Percentiles rank a stretch among this genome's conserved stretches.
Conservation (phyloP, 2,797 vertebrate species). For the Craterocephalus amniculus region DNA sequence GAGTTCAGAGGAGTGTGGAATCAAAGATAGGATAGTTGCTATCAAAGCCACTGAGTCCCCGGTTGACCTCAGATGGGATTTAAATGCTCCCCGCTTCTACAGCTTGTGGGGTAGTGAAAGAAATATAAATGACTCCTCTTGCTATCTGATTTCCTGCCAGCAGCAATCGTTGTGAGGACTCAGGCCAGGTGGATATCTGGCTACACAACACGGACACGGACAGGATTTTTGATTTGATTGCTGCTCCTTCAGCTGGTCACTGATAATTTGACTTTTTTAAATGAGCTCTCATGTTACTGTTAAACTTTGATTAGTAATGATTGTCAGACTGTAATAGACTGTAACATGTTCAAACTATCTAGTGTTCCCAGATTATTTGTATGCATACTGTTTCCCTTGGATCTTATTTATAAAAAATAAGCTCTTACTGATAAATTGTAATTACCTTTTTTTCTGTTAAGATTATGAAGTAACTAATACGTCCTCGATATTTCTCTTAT, state of each 20-base stretch:
- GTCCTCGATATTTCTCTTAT: no score
- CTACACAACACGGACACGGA: conserved; percentile 26
- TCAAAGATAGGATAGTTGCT: conserved; percentile 63
- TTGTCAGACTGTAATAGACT: neutral
- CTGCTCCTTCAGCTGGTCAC: conserved; percentile 1
- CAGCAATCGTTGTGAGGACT: conserved; percentile 65
- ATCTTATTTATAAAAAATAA: no score
- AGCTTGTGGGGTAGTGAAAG: conserved; percentile 52
- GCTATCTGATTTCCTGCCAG: conserved; percentile 72
- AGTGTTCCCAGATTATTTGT: no score
- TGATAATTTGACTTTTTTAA: conserved; percentile 1
- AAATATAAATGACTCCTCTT: conserved; percentile 62
- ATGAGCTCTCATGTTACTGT: neutral
- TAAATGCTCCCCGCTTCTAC: conserved; percentile 64
- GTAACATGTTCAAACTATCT: no score
- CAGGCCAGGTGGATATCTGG: conserved; percentile 42
- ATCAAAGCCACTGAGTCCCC: conserved; percentile 66
- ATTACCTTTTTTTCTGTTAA: no score
- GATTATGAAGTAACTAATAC: no score
- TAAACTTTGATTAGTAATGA: neutral
- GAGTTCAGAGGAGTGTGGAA: conserved; percentile 44
- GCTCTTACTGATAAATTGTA: no score
- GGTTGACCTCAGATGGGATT: conserved; percentile 68
- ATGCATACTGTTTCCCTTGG: no score
- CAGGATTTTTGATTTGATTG: neutral